Evolutionary conservation across 30 jellyfish, hydroid and myxozoan genomes (phyloP).

Genomic region (Aurelia coerulea): DNA sequence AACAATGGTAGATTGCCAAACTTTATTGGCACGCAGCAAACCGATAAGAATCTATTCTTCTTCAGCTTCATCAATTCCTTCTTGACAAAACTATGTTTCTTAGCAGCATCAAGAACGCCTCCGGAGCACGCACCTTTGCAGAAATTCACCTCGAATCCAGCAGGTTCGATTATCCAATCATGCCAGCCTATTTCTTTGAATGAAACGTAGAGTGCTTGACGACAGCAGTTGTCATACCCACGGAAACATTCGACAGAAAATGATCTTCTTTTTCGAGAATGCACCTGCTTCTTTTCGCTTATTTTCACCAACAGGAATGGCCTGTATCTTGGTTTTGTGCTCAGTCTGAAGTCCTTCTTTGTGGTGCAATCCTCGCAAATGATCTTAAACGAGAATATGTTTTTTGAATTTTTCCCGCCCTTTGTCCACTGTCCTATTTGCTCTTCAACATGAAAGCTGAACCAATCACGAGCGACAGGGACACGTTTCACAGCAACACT

Average conservation of each 20-base stretch:
- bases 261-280: conserved; percentile 59
- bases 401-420: background rate
- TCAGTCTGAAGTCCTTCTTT: conserved; percentile 8
- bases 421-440: conserved; percentile 33
- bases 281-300: conserved; percentile 16
- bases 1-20: conserved; percentile 57
- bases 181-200: conserved; percentile 82
- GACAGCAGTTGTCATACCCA: conserved; percentile 76
- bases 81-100: conserved; percentile 68
- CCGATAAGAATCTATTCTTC: conserved; percentile 39
- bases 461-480: conserved; percentile 57
- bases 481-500: conserved; percentile 20
- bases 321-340: conserved; percentile 64
- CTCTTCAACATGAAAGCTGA: conserved; percentile 43
- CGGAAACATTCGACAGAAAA: conserved; percentile 71
- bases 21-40: conserved; percentile 75
- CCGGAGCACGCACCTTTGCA: conserved; percentile 80
- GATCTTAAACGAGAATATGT: conserved; percentile 21
- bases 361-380: conserved; percentile 49
- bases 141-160: conserved; percentile 71
- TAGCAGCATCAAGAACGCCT: conserved; percentile 33
- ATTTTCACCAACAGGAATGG: conserved; percentile 67
- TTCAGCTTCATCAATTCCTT: conserved; percentile 39
- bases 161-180: conserved; percentile 86
- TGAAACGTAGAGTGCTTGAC: conserved; percentile 58